Evolutionary conservation across 1,140 invertebrate genomes (phyloP), one percentile per base, ranked within the genome.

Genomic region (Drosophila malerkotliana): DNA sequence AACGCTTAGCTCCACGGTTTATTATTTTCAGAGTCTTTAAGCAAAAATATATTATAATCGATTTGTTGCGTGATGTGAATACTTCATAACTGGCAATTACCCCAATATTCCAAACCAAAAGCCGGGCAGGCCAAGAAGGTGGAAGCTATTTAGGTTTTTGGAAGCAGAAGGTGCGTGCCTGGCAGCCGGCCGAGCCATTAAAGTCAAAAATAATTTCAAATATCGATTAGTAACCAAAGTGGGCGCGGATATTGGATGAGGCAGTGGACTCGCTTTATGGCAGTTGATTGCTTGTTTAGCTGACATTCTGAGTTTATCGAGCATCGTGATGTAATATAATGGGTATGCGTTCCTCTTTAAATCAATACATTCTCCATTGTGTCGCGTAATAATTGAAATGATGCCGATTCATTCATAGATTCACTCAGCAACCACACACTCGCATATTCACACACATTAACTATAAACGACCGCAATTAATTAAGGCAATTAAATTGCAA

Each of bases 121-220:
- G 32, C 32, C 32, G 9, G 8, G 8, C 32, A 32, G 32, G 32
- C 32, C 32, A 32, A 32, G 32, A 32, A 32, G 32, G 9, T 9
- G 32, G 34, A 4, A 15, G 41, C 41, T 44, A 44, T 47, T 47
- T 47, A 18, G 53, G 28, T 26, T 54, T 41, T 73, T 24, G 3
- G 44, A 28, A 28, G 26, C 26, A 28, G 26, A 15, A 37, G 24
- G 73, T 77, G 78, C 78, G 78, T 80, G 78, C 66, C 58, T 49
- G 47, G 44, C 52, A 28, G 60, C 34, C 34, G 51, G 30, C 18
- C 37, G 39, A 24, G 61, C 48, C 66, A 84, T 84, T 77, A 80
- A 71, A 85, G 81, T 85, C 78, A 74, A 77, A 87, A 81, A 80
- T 85, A 87, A 87, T 87, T 87, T 87, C 73, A 81, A 78, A 62